Conservation (phyloP, 2,113 vertebrate species). For the Machaerirhynchus nigripectus region DNA sequence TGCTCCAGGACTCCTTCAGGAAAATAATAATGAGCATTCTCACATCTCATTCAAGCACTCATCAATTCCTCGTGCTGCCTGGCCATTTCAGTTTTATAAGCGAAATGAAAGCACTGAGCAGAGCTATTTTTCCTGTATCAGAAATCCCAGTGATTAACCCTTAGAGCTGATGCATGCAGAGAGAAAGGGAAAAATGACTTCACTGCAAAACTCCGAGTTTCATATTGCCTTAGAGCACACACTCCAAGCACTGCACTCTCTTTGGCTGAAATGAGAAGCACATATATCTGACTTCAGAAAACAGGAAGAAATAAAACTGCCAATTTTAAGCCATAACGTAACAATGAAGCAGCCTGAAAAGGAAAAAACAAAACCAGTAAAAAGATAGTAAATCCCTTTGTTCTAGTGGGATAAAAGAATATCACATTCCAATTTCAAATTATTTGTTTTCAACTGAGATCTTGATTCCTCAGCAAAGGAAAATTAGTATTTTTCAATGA, state of each 20-base stretch:
- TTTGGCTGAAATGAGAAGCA: slow-evolving; percentile 5
- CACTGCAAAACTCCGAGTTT: neutral
- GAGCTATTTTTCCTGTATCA: neutral
- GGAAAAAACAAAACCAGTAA: slow-evolving; percentile 35
- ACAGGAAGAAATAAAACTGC: slow-evolving; percentile 45
- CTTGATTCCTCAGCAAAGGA: neutral
- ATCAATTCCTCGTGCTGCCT: neutral
- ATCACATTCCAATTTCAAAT: neutral
- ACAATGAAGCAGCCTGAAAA: slow-evolving; percentile 56
- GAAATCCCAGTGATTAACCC: slow-evolving; percentile 12
- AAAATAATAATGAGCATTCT: slow-evolving; percentile 11
- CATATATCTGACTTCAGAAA: slow-evolving; percentile 11
- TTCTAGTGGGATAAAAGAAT: slow-evolving; percentile 13
- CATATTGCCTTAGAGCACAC: neutral
- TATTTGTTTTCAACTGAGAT: neutral
- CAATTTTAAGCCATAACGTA: slow-evolving; percentile 40
- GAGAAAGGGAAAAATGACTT: neutral
- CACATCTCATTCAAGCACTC: neutral
- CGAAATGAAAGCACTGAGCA: neutral
- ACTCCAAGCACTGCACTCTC: neutral
- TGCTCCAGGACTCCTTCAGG: neutral
- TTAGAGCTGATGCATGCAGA: neutral
- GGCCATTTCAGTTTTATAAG: neutral
- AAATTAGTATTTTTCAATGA: neutral
- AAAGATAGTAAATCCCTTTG: slow-evolving; percentile 68